Base-by-base conservation (phyloP, 2,797 vertebrate genomes). In the Tinamus major region DNA sequence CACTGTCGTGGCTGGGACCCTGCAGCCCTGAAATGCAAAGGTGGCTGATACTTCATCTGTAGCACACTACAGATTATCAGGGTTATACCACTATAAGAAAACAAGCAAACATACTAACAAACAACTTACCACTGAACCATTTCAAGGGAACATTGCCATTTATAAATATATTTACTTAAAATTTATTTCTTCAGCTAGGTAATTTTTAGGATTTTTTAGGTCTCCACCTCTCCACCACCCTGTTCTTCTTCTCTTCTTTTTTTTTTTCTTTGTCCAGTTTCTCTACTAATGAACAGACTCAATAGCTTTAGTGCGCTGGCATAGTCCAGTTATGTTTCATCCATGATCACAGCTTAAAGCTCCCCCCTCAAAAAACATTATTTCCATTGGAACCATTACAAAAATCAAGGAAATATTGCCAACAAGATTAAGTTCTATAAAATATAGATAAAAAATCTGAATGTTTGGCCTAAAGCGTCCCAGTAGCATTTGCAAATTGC, bases 381-480 rank as follows among this genome's bases (percentile, higher is more conserved):
- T 89, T 95, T 96, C 87, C 56, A 79, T 68, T 94, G 85, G 78
- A 96, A 84, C 46, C 59, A 70, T 62, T 70, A 68, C 33, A 93
- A 48, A 93, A 94, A 94, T 92, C 87, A 91, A 79, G 59, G 62
- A 91, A 94, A 81, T 78, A 87, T 64, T 92, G 70, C 92, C 89
- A 67, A 35, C 72, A 85, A 37, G 67, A 80, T 89, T 91, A 92
- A 76, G 49, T 89, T 94, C 87, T 81, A 85, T 87, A 90, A 95
- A 96, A 94, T 87, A 85, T 67, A 95, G 87, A 92, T 94, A 92
- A 93, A 85, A 92, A 94, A 87, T 90, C 62, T 78, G 41, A 85
- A 87, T 89, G 35, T 80, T 94, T 95, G 72, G 55, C 81, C 76
- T 87, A 65, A 63, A 90, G 87, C 84, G 87, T 69, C 89, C 89